Evolutionary conservation across 2,797 vertebrate genomes (phyloP), one percentile per base, ranked within the genome.

Genomic region (Coluber constrictor): DNA sequence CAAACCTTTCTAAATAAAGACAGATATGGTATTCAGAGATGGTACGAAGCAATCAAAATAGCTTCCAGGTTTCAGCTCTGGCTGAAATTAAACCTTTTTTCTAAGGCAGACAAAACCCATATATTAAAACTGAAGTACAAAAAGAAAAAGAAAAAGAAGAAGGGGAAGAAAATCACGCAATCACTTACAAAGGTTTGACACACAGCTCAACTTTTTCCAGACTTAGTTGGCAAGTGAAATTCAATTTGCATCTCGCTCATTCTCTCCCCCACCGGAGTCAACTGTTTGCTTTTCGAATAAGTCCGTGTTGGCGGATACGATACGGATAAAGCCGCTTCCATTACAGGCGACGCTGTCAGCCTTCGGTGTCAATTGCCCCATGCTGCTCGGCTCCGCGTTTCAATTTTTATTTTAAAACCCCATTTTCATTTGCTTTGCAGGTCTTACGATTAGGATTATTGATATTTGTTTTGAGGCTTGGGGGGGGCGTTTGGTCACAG

Each of bases 251-350:
- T 88, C 90, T 86, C 12, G 23, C 55, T 32, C 83, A 51, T 25
- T 74, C 57, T 61, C 86, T 88, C 88, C 60, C 86, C 51, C 90
- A 90, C 90, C 54, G 37, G 87, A 92, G 92, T 91, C 88, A 23
- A 87, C 87, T 90, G 70, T 93, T 90, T 93, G 92, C 92, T 90
- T 86, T 93, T 51, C 43, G 63, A 88, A 54, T 88, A 93, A 93
- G 90, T 88, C 92, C 56, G 3, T n/a, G 13, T 91, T 60, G 57
- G 87, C 20, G 66, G 66, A 93, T 89, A 43, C 8, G 90, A 91
- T 47, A 86, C 1, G 47, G 86, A 88, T 88, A 91, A 89, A 63
- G n/a, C 66, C 47, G 66, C 87, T 83, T 83, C 92, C 87, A 93
- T 91, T 93, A 91, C 92, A 3, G 23, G 79, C 43, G 37, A 32